phyloP scores from a whole-genome alignment of 2,888 invertebrate genomes.

The Lithosia quadra region DNA sequence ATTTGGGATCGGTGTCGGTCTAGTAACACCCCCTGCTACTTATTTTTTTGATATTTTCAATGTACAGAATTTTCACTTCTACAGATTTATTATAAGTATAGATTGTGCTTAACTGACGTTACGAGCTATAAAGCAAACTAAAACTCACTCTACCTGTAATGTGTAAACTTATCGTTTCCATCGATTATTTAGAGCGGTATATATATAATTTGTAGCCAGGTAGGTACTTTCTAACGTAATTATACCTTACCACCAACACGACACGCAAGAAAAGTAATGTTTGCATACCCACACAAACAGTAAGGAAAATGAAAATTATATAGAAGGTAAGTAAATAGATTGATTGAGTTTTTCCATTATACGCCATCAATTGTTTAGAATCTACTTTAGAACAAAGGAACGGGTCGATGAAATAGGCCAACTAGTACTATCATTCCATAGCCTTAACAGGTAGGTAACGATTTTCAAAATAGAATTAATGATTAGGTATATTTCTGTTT shows the following conservation, averaged over 20 bases:
- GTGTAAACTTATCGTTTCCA: background rate
- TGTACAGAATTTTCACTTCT: too few species aligned
- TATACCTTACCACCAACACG: constrained; percentile 2
- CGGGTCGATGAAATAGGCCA: constrained; percentile 10
- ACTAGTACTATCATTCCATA: background rate
- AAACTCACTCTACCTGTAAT: background rate
- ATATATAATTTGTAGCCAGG: background rate
- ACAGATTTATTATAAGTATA: too few species aligned
- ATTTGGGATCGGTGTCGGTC: too few species aligned
- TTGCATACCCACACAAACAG: constrained; percentile 1
- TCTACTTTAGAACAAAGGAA: background rate
- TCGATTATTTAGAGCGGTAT: background rate
- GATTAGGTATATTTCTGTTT: background rate
- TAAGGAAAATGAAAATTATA: constrained; percentile 11
- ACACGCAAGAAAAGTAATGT: constrained; percentile 8
- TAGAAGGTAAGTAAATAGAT: constrained; percentile 6
- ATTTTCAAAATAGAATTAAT: background rate
- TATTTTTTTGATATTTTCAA: too few species aligned
- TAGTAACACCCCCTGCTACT: too few species aligned
- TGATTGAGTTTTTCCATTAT: constrained; percentile 21
- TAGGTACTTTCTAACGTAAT: background rate
- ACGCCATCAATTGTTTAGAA: constrained; percentile 1
- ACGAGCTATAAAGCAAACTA: background rate
- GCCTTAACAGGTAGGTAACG: background rate
- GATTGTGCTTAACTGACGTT: too few species aligned